phyloP scores from a whole-genome alignment of 2,888 invertebrate species.

The Ichneumon xanthorius region DNA sequence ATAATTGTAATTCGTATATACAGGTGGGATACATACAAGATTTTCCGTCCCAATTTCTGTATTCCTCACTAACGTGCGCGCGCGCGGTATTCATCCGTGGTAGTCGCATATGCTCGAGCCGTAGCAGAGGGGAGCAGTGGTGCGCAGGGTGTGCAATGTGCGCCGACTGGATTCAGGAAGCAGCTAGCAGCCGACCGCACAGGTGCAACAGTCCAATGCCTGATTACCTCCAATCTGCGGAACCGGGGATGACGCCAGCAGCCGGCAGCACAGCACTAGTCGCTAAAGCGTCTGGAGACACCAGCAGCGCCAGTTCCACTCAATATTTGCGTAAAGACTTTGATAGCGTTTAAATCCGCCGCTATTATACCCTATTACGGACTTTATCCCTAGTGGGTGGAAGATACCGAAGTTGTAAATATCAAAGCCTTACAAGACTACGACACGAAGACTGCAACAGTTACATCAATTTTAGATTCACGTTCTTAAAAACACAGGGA shows the following conservation, averaged over 20 bases:
- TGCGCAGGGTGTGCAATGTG: background rate
- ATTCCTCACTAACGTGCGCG: background rate
- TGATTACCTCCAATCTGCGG: constrained; percentile 43
- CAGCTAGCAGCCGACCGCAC: constrained; percentile 27
- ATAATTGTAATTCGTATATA: constrained; percentile 29
- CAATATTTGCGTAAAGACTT: constrained; percentile 62
- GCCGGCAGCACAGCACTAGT: background rate
- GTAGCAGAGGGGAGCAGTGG: background rate
- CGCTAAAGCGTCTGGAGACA: constrained; percentile 17
- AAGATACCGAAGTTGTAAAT: background rate
- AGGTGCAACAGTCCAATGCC: constrained; percentile 36
- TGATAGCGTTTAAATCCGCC: constrained; percentile 55
- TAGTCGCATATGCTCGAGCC: constrained; percentile 26
- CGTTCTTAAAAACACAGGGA: background rate
- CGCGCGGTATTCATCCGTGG: constrained; percentile 7
- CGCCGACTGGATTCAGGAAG: background rate
- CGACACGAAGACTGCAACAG: too few relatives aligned
- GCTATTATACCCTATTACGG: constrained; percentile 37
- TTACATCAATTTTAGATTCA: background rate
- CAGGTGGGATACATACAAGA: background rate
- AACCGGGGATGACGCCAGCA: constrained; percentile 21
- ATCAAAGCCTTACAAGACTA: background rate
- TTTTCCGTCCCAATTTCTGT: background rate
- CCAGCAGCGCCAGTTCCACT: background rate
- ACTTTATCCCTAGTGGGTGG: background rate